Evolutionary conservation across 2,113 vertebrate species (phyloP).

Genomic region (Hyaena hyaena): DNA sequence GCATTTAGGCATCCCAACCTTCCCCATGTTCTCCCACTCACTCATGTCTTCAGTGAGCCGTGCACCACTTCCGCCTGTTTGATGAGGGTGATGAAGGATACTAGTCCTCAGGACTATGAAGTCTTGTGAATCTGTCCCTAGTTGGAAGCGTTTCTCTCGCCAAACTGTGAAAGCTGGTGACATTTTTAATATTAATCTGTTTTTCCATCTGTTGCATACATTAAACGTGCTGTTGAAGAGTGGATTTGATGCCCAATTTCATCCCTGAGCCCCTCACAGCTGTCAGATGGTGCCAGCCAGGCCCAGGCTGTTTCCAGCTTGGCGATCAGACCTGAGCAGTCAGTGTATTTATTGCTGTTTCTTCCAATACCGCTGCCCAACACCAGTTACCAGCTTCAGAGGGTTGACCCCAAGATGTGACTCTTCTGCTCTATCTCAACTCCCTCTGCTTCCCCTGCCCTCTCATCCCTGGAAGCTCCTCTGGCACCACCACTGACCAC

Average conservation of each 20-base stretch:
- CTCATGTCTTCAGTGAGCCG: neutral
- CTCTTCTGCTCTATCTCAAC: neutral
- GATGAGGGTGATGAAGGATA: slow-evolving; percentile 41
- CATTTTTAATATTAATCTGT: slow-evolving; percentile 68
- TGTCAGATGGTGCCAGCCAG: slow-evolving; percentile 63
- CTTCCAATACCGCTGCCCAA: neutral
- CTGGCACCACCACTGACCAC: neutral
- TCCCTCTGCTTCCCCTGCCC: neutral
- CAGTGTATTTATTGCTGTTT: neutral
- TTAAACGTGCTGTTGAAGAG: slow-evolving; percentile 50
- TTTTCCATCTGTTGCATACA: slow-evolving; percentile 57
- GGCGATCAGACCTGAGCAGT: neutral
- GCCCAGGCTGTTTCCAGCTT: slow-evolving; percentile 51
- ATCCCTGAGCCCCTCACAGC: slow-evolving; percentile 40
- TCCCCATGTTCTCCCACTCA: fast-evolving
- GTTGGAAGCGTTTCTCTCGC: slow-evolving; percentile 50
- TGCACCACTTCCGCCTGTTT: neutral
- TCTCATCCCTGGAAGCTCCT: neutral
- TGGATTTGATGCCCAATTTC: slow-evolving; percentile 54
- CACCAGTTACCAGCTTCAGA: neutral
- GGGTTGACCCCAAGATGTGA: neutral
- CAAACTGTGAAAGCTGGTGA: slow-evolving; percentile 61
- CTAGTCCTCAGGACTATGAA: slow-evolving; percentile 9
- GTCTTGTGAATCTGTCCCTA: neutral
- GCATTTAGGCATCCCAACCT: neutral